Base-by-base conservation (phyloP, 2,888 invertebrate species). In the Agonopterix arenella region DNA sequence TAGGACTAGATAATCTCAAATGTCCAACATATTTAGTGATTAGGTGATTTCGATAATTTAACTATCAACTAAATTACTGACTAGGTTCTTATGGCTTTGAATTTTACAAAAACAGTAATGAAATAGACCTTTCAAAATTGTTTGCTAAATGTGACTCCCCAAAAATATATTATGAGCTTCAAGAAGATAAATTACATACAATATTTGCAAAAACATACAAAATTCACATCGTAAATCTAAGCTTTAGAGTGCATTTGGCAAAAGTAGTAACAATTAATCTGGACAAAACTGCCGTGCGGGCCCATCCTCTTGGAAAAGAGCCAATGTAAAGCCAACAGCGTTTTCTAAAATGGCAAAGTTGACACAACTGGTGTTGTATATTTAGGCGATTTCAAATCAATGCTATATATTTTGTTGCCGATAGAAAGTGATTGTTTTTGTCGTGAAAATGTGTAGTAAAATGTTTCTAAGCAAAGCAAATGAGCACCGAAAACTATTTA, bases 181-280 rank as follows among this genome's bases (percentile, higher is more conserved):
- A 11, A 37, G 4, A 51, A 59, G 62, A 68, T 60, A 66, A 68
- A 68, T 60, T 52, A 63, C 55, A 47, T 47, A 60, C 59, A 64
- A 61, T 67, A 66, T 72, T 28, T 28, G 28, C 28, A 28, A 69
- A 66, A 67, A 70, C 61, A 58, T 62, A 62, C 64, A 63, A 70
- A 72, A 64, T 61, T 64, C 60, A 51, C 52, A 52, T 58, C 66
- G 57, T 76, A 76, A 76, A 79, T 76, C 69, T 60, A 58, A 62
- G 68, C 64, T 68, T 69, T 66, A 65, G 57, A 68, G 68, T 76
- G 64, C 71, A 79, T 81, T 83, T 83, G 81, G 80, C 82, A 80
- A 76, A 81, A 80, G 75, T 77, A 75, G 76, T 74, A 64, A 73
- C 79, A 80, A 82, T 83, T 82, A 82, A 82, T 82, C 77, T 77